Evolutionary conservation across 2,113 vertebrate genomes (phyloP), one percentile per base, ranked within the genome.

Genomic region (Esox niger): DNA sequence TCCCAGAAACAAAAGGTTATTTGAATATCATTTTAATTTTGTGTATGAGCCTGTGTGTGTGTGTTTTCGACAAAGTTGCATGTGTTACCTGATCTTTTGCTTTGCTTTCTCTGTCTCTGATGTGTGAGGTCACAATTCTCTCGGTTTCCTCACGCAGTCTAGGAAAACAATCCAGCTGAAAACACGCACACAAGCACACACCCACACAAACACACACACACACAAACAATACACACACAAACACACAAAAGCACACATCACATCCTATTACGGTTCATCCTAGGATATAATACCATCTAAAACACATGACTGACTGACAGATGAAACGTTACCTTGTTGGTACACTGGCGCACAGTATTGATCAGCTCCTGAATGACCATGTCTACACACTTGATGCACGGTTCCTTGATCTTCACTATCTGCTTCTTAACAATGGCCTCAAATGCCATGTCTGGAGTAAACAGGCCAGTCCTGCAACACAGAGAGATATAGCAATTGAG

Each of bases 341-440:
- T 94, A 81, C 96, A 98, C 89, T 98, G 96, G 63, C 96, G 93
- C 74, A 98, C 95, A 2, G 95, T 97, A 87, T 92, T 96, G 64
- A 97, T 97, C 67, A 98, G 88, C 80, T 98, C 95, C 89, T 96
- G 95, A 82, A 98, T 97, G 77, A 98, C 96, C 90, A 98, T 88
- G 83, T 98, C 96, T 78, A 97, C 95, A 27, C 96, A 97, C 64
- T 98, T 98, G 74, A 98, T 89, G 60, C 95, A 98, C 2, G 96
- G 96, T 81, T 91, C 93, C 87, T 98, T 98, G 84, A 98, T 90
- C 91, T 98, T 97, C 82, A 98, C 93, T 52, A 98, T 73, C 88
- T 98, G 96, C 87, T 98, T 98, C 88, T 98, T 98, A 71, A 98
- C 96, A 0, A 98, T 98, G 70, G 96, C 95, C 85, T 98, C 96